Conservation (phyloP, 2,888 invertebrate species). For the Tetragonisca angustula region DNA sequence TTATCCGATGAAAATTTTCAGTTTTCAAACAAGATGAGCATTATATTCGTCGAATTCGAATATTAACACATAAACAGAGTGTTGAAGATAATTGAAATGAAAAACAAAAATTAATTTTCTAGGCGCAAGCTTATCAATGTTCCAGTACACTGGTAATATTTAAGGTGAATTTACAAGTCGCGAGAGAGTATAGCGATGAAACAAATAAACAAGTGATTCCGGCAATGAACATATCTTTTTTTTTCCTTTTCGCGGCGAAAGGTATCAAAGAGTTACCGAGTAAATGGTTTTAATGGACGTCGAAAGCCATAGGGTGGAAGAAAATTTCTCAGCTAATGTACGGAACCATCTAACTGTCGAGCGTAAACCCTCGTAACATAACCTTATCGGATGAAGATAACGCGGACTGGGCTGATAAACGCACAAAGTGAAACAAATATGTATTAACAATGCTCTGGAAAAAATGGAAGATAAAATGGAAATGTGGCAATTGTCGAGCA, state of each 20-base stretch:
- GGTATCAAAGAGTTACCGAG: not conserved
- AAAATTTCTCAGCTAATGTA: not conserved
- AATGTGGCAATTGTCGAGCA: constrained; percentile 63
- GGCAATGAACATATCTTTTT: too few relatives aligned
- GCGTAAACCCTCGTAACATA: not conserved
- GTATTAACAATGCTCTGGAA: not conserved
- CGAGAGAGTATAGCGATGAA: not conserved
- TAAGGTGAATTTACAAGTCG: too few relatives aligned
- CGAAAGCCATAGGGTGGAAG: not conserved
- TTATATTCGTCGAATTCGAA: not conserved
- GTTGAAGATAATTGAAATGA: not conserved
- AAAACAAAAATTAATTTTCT: not conserved
- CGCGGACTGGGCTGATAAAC: constrained; percentile 24
- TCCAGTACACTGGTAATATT: not conserved
- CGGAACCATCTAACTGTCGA: not conserved
- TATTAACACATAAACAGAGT: not conserved
- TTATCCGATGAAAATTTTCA: not conserved
- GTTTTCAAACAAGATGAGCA: not conserved
- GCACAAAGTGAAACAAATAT: not conserved
- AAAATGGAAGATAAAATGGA: constrained; percentile 4
- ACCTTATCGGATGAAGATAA: constrained; percentile 44
- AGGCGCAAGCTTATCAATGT: not conserved
- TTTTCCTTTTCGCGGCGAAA: not conserved
- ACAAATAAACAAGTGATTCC: too few relatives aligned
- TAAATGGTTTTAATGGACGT: not conserved